A percentile compares a stretch with the other conserved stretches of the same genome.
phyloP scores from a whole-genome alignment of 92 coral and sea anemone species.

The Plumapathes pennacea region DNA sequence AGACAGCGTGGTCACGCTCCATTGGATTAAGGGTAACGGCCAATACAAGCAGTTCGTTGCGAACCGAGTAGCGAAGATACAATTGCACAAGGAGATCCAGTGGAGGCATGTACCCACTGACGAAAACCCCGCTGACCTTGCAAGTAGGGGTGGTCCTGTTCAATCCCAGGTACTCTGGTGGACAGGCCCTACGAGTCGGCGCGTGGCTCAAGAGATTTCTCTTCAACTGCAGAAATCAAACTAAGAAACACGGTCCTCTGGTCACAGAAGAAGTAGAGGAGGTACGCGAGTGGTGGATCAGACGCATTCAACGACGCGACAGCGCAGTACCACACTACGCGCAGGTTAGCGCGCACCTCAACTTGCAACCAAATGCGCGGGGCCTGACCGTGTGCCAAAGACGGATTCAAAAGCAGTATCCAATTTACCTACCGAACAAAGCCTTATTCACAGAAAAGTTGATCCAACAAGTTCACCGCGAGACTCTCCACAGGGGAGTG shows the following conservation, averaged over 20 bases:
- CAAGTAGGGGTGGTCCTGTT: too few species aligned
- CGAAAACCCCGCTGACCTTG: too few species aligned
- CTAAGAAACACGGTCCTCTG: slow-evolving; percentile 16
- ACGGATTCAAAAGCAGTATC: slow-evolving; percentile 8
- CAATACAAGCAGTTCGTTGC: too few species aligned
- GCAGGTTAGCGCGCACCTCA: neutral
- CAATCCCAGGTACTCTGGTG: too few species aligned
- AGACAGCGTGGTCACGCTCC: too few species aligned
- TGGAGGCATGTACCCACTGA: too few species aligned
- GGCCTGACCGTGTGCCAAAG: slow-evolving; percentile 11
- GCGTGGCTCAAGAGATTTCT: slow-evolving; percentile 23
- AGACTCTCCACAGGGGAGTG: slow-evolving; percentile 36
- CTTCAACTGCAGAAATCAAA: slow-evolving; percentile 14
- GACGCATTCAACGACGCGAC: slow-evolving; percentile 8
- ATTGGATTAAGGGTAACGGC: too few species aligned
- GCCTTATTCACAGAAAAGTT: slow-evolving; percentile 14
- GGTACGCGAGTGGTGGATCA: slow-evolving; percentile 14
- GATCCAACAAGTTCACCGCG: slow-evolving; percentile 23
- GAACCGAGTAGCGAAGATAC: too few species aligned
- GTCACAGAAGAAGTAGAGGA: slow-evolving; percentile 7
- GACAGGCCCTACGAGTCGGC: slow-evolving; percentile 1
- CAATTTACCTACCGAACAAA: slow-evolving; percentile 13
- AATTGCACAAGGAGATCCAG: too few species aligned
- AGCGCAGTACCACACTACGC: neutral
- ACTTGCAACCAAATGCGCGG: slow-evolving; percentile 1